Percentiles rank a stretch among this genome's conserved stretches.
Conservation (phyloP, 2,797 vertebrate genomes). For the Acipenser oxyrinchus region DNA sequence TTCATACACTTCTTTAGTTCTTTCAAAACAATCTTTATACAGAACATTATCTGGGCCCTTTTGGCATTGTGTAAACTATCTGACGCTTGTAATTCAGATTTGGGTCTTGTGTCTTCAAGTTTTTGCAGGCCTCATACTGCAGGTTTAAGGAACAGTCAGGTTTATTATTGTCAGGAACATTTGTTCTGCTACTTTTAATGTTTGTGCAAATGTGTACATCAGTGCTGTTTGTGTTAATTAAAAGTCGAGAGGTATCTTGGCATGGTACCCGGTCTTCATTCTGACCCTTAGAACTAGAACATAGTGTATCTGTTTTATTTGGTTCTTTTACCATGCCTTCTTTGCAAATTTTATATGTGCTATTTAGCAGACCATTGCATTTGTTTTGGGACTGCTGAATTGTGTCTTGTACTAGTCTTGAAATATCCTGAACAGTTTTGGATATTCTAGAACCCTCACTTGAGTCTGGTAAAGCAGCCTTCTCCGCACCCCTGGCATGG, state of each 20-base stretch:
- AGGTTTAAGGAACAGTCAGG: slow-evolving; percentile 45
- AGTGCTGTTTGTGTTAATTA: slow-evolving; percentile 39
- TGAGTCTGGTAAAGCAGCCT: slow-evolving; percentile 65
- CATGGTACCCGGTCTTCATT: slow-evolving; percentile 49
- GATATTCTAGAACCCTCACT: slow-evolving; percentile 57
- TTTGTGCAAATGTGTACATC: slow-evolving; percentile 67
- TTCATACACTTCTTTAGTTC: slow-evolving; percentile 36
- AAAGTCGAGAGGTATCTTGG: slow-evolving; percentile 49
- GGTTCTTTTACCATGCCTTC: slow-evolving; percentile 42
- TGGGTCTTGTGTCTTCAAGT: slow-evolving; percentile 66
- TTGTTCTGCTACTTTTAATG: slow-evolving; percentile 44
- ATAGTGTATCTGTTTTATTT: slow-evolving; percentile 36
- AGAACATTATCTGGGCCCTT: slow-evolving; percentile 44
- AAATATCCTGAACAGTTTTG: slow-evolving; percentile 67
- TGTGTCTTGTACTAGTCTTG: slow-evolving; percentile 68
- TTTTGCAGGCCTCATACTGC: slow-evolving; percentile 57
- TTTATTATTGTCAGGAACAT: slow-evolving; percentile 33
- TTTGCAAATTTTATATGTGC: slow-evolving; percentile 38
- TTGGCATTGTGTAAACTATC: slow-evolving; percentile 48
- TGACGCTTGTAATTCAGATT: slow-evolving; percentile 37
- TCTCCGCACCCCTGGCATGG: slow-evolving; percentile 71
- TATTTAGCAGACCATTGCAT: slow-evolving; percentile 36
- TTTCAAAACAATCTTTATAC: slow-evolving; percentile 45
- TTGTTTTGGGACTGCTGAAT: slow-evolving; percentile 62
- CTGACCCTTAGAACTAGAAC: slow-evolving; percentile 38